phyloP scores from a whole-genome alignment of 2,888 invertebrate species.

The Blastobasis lacticolella region DNA sequence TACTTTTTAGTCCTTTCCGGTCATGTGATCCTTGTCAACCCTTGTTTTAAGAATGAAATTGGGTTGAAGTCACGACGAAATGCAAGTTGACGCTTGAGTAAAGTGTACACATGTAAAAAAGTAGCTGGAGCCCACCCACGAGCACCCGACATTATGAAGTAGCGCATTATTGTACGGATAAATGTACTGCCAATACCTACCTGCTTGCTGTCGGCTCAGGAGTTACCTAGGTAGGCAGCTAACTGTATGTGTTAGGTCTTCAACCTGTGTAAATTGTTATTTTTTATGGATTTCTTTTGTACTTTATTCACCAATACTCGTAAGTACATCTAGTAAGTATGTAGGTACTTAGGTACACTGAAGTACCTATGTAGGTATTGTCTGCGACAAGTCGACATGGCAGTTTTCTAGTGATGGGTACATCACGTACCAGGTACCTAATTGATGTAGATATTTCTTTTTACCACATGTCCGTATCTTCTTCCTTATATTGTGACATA shows the following conservation, averaged over 20 bases:
- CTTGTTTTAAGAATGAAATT: slow-evolving; percentile 45
- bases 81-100: slow-evolving; percentile 53
- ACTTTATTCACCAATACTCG: no score
- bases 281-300: background rate
- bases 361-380: no score
- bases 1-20: slow-evolving; percentile 28
- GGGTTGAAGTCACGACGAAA: slow-evolving; percentile 30
- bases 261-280: background rate
- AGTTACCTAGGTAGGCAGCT: slow-evolving; percentile 1
- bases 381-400: no score
- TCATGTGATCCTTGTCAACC: slow-evolving; percentile 30
- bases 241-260: background rate
- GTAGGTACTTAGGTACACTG: no score
- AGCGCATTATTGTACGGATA: background rate
- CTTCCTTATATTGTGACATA: no score
- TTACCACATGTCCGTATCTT: no score
- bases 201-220: background rate
- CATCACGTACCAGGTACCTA: no score
- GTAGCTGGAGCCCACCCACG: slow-evolving; percentile 62
- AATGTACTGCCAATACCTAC: background rate
- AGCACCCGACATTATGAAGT: slow-evolving; percentile 23
- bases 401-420: no score
- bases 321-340: no score
- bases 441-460: no score
- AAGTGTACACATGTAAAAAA: slow-evolving; percentile 57